Evolutionary conservation across 1,140 invertebrate species (phyloP).

Genomic region (Periplaneta americana): DNA sequence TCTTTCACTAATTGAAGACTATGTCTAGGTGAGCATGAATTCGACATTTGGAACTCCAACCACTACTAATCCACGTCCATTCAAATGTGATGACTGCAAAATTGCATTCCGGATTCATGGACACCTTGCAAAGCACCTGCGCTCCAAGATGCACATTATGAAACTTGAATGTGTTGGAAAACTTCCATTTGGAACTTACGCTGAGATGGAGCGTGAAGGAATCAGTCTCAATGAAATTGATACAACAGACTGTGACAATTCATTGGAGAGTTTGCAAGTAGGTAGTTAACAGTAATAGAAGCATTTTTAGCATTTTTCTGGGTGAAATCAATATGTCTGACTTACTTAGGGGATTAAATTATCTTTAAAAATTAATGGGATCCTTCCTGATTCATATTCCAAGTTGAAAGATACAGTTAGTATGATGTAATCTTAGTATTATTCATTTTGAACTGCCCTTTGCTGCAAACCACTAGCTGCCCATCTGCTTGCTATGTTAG

Average conservation of each 20-base stretch:
- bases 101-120: slow-evolving; percentile 95
- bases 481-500: too few species aligned
- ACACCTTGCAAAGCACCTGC: slow-evolving; percentile 91
- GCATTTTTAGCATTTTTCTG: too few species aligned
- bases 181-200: slow-evolving; percentile 92
- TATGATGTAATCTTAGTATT: too few species aligned
- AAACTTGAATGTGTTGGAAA: slow-evolving; percentile 88
- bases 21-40: slow-evolving; percentile 62
- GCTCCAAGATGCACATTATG: slow-evolving; percentile 96
- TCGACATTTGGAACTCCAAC: slow-evolving; percentile 79
- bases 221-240: slow-evolving; percentile 90
- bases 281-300: too few species aligned
- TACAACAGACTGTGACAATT: slow-evolving; percentile 90
- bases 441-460: too few species aligned
- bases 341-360: too few species aligned
- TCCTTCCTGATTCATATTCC: too few species aligned
- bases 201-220: slow-evolving; percentile 86
- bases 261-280: slow-evolving; percentile 76
- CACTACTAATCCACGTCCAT: slow-evolving; percentile 85
- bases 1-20: not conserved
- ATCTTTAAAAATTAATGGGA: too few species aligned
- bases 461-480: too few species aligned
- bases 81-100: slow-evolving; percentile 92
- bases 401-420: too few species aligned
- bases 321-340: too few species aligned